A percentile compares a stretch with the other conserved stretches of the same genome.
phyloP scores from a whole-genome alignment of 37 sponge, comb jelly and placozoan genomes.

The Agelas oroides region DNA sequence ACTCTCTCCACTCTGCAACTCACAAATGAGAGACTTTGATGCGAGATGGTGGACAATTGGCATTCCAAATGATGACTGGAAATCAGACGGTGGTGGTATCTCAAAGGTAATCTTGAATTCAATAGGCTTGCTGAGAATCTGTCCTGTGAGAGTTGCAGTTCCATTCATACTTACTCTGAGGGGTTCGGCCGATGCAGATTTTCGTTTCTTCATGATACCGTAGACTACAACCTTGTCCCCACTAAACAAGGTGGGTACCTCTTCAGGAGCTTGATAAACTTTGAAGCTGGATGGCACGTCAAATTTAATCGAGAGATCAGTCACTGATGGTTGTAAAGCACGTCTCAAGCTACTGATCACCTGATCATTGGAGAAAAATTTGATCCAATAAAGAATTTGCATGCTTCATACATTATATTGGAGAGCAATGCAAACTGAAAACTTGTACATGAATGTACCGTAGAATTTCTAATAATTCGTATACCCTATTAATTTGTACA shows the following conservation, averaged over 20 bases:
- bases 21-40: constrained; percentile 67
- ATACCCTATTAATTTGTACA: too few species aligned
- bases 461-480: too few species aligned
- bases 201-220: constrained; percentile 49
- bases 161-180: too few species aligned
- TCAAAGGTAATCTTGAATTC: constrained; percentile 37
- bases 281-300: constrained; percentile 35
- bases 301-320: constrained; percentile 51
- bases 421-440: too few species aligned
- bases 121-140: constrained; percentile 29
- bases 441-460: too few species aligned
- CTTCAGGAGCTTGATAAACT: constrained; percentile 41
- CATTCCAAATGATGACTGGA: not conserved
- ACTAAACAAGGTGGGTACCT: constrained; percentile 59
- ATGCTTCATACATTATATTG: too few species aligned
- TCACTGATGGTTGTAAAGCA: constrained; percentile 76
- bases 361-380: too few species aligned
- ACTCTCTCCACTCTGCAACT: constrained; percentile 26
- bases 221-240: constrained; percentile 74
- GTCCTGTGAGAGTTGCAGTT: constrained; percentile 54
- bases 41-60: constrained; percentile 80
- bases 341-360: constrained; percentile 73
- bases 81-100: not conserved
- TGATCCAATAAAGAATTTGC: too few species aligned
- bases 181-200: not conserved